A percentile compares a stretch with the other conserved stretches of the same genome.
Evolutionary conservation across 2,797 vertebrate genomes (phyloP).

Genomic region (Squalus acanthias): DNA sequence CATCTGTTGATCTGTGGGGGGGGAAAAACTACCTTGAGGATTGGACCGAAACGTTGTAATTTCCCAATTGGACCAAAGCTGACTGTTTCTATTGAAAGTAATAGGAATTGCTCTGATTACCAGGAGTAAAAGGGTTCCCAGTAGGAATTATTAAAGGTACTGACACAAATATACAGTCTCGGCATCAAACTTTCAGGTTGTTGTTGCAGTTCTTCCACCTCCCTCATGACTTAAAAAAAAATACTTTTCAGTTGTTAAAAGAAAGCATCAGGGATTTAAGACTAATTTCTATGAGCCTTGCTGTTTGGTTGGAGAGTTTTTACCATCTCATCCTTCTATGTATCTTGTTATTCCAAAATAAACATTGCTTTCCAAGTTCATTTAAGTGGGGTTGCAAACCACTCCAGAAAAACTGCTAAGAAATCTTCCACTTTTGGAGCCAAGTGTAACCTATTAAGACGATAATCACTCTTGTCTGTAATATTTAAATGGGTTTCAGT

Average conservation of each 20-base stretch:
- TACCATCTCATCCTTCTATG: background rate
- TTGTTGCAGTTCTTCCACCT: background rate
- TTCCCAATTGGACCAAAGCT: background rate
- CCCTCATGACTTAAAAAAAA: background rate
- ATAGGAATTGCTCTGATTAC: background rate
- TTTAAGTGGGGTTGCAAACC: background rate
- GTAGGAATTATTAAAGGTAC: background rate
- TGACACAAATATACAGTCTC: background rate
- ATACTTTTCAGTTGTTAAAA: background rate
- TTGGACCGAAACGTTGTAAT: background rate
- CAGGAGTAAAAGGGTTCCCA: background rate
- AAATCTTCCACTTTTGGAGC: background rate
- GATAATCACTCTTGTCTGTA: background rate
- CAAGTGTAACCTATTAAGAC: background rate
- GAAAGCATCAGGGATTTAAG: background rate
- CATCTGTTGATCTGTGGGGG: background rate
- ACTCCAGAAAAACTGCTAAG: background rate
- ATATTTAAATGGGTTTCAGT: background rate
- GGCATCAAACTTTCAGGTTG: background rate
- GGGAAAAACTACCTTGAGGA: background rate
- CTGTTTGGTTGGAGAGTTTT: background rate
- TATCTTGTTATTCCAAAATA: background rate
- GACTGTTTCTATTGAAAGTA: background rate
- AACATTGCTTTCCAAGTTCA: background rate
- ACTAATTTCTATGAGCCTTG: background rate